Percentiles rank a stretch among this genome's conserved stretches.
Conservation (phyloP, 2,797 vertebrate genomes). For the Spondyliosoma cantharus region DNA sequence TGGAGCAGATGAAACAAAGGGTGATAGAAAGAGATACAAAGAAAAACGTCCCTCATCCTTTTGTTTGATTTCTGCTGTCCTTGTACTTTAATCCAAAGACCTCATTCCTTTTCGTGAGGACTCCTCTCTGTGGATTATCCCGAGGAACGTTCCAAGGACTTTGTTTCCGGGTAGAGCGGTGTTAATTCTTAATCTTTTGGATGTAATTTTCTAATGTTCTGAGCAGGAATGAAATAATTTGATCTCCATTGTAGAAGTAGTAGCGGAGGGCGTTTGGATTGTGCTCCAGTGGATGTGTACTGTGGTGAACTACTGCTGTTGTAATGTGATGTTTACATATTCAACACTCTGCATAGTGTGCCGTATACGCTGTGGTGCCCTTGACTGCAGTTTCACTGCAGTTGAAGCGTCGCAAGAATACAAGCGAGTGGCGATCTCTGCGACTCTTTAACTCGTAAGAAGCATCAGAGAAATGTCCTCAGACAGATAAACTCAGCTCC, state of each 20-base stretch:
- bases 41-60: not conserved
- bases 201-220: not conserved
- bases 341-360: not conserved
- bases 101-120: not conserved
- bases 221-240: not conserved
- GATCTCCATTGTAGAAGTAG: not conserved
- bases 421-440: constrained; percentile 51
- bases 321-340: not conserved
- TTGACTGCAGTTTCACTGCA: constrained; percentile 40
- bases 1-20: constrained; percentile 4
- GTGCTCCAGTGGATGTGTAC: no score
- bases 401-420: constrained; percentile 42
- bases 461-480: constrained; percentile 69
- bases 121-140: not conserved
- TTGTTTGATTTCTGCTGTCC: not conserved
- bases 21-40: not conserved
- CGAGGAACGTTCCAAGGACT: not conserved
- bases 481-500: constrained; percentile 75
- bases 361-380: not conserved
- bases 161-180: not conserved
- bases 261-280: not conserved
- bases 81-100: not conserved
- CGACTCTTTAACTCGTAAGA: constrained; percentile 73
- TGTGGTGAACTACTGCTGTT: no score
- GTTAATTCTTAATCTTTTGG: not conserved